Percentiles rank a stretch among this genome's conserved stretches.
These are phyloP conservation scores for Plagodis pulveraria DNA, from an alignment of 2,888 invertebrate species.

Conservation along the genomic window DNA sequence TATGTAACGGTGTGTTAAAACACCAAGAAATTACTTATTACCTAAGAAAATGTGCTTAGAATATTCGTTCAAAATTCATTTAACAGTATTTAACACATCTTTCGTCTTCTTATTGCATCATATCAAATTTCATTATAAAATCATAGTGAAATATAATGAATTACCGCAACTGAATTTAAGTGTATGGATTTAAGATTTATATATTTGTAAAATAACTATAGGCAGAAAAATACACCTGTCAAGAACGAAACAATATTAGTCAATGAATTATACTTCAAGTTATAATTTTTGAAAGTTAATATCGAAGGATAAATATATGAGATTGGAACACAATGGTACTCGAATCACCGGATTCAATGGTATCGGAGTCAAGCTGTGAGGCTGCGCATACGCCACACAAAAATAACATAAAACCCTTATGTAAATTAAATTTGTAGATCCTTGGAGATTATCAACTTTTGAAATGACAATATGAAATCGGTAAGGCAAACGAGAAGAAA, in stretches of 20 bases:
- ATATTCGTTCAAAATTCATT: no score
- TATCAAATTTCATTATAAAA: no score
- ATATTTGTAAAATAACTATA: constrained; percentile 27
- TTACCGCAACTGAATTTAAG: no score
- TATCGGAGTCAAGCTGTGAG: constrained; percentile 70
- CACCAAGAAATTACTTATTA: no score
- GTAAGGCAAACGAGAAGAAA: constrained; percentile 31
- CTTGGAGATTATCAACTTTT: constrained; percentile 56
- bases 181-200: no score
- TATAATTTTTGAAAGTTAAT: constrained; percentile 76
- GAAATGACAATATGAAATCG: constrained; percentile 50
- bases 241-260: constrained; percentile 37
- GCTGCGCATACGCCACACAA: constrained; percentile 64
- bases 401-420: constrained; percentile 79
- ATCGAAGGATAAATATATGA: constrained; percentile 73
- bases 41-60: no score
- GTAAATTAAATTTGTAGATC: constrained; percentile 79
- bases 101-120: no score
- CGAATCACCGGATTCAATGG: constrained; percentile 60
- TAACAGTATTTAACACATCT: no score
- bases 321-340: constrained; percentile 75
- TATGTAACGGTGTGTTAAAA: no score
- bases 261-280: constrained; percentile 63
- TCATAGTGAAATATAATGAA: no score
- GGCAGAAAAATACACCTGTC: constrained; percentile 28